These are phyloP conservation scores for Pseudomyrmex cubaensis DNA, from an alignment of 1,140 invertebrate genomes.

Conservation along the genomic window DNA sequence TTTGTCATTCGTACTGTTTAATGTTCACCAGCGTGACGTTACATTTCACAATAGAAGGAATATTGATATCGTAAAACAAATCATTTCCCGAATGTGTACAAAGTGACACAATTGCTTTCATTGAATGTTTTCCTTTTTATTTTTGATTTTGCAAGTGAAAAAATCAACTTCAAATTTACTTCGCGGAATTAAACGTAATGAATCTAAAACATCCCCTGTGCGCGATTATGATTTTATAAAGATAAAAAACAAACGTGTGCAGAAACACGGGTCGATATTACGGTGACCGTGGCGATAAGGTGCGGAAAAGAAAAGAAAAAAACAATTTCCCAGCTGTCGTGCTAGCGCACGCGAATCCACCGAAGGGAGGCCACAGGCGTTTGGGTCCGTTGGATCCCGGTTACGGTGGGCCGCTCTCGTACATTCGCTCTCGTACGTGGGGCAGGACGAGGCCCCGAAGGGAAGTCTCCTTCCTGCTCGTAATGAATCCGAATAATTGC, in stretches of 20 bases:
- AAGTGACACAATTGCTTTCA: too few relatives aligned
- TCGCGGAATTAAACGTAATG: background rate
- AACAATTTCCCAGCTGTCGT: slow-evolving; percentile 30
- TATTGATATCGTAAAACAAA: background rate
- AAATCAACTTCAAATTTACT: background rate
- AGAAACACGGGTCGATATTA: slow-evolving; percentile 18
- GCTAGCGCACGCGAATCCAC: slow-evolving; percentile 11
- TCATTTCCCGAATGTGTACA: background rate
- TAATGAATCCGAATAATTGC: slow-evolving; percentile 84
- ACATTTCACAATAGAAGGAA: background rate
- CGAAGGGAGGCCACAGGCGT: slow-evolving; percentile 61
- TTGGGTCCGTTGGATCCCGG: slow-evolving; percentile 70
- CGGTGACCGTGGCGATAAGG: background rate
- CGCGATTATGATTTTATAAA: background rate
- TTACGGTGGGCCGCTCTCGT: slow-evolving; percentile 55
- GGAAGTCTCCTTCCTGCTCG: slow-evolving; percentile 80
- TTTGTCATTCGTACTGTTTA: slow-evolving; percentile 26
- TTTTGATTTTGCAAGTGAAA: too few relatives aligned
- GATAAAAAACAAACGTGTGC: background rate
- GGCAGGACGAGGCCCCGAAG: slow-evolving; percentile 65
- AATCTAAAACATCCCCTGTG: background rate
- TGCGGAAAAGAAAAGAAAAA: background rate
- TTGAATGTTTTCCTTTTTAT: background rate
- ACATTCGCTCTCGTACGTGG: slow-evolving; percentile 27
- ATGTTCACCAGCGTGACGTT: background rate